These are phyloP conservation scores for Homarus americanus DNA, from an alignment of 1,140 invertebrate species.

Conservation along the genomic window DNA sequence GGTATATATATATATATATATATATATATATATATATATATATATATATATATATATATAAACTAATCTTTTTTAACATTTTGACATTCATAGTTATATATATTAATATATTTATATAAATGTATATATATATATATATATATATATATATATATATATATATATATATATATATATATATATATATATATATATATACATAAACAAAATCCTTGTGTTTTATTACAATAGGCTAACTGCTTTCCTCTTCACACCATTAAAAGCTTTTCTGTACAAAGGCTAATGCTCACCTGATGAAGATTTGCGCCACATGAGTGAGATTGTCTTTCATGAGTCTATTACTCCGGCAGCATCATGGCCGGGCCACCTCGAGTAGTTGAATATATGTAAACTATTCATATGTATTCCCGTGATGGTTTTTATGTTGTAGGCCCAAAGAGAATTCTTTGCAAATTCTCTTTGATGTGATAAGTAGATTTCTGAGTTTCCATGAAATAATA, in stretches of 20 bases:
- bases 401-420: constrained; percentile 59
- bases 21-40: constrained; percentile 31
- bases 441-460: constrained; percentile 57
- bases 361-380: constrained; percentile 20
- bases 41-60: constrained; percentile 25
- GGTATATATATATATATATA: constrained; percentile 31
- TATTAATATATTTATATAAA: constrained; percentile 29
- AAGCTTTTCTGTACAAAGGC: constrained; percentile 68
- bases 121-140: not conserved
- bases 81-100: no score
- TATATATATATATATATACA: constrained; percentile 23
- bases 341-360: not conserved
- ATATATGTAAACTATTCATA: constrained; percentile 42
- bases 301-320: constrained; percentile 54
- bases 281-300: constrained; percentile 54
- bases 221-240: constrained; percentile 36
- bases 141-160: constrained; percentile 13
- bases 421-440: constrained; percentile 68
- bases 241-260: constrained; percentile 49
- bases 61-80: no score
- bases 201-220: constrained; percentile 28
- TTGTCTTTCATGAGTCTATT: constrained; percentile 60
- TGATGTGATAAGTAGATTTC: constrained; percentile 73
- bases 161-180: constrained; percentile 25
- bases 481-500: constrained; percentile 58